phyloP scores from a whole-genome alignment of 2,113 vertebrate genomes.

The Clarias magur region DNA sequence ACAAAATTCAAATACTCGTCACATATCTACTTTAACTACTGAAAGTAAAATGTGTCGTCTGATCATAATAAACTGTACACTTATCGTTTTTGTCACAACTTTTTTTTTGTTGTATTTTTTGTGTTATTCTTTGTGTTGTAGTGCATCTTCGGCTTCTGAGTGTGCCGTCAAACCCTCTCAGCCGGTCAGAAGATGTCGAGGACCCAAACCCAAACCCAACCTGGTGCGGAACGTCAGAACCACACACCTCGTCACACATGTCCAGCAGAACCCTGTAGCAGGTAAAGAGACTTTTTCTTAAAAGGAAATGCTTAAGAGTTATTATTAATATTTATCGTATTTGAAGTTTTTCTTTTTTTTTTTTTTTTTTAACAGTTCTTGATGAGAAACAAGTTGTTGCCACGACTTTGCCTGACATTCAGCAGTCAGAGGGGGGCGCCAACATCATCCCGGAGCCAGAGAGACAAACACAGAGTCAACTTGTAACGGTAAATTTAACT shows the following conservation, averaged over 20 bases:
- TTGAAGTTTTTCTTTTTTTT: neutral
- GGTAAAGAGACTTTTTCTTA: neutral
- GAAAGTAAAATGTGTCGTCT: neutral
- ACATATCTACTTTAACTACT: neutral
- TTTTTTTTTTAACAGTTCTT: neutral
- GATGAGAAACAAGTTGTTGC: neutral
- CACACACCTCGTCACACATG: neutral
- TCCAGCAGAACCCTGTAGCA: neutral
- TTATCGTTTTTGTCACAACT: neutral
- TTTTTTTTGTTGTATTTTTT: conserved; percentile 5
- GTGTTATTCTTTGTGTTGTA: conserved; percentile 41
- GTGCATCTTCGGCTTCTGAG: conserved; percentile 2
- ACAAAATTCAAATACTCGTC: neutral
- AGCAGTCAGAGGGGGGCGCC: conserved; percentile 39
- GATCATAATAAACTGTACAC: neutral
- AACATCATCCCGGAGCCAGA: neutral
- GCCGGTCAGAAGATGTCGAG: conserved; percentile 50
- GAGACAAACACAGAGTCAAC: neutral
- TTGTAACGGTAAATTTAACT: conserved; percentile 6
- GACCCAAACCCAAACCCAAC: conserved; percentile 63
- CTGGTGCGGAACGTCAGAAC: conserved; percentile 42
- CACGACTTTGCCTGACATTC: neutral
- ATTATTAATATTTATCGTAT: neutral
- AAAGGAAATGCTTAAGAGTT: neutral
- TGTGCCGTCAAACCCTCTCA: conserved; percentile 33